Conservation (phyloP, 2,113 vertebrate genomes). For the Gasterosteus aculeatus region DNA sequence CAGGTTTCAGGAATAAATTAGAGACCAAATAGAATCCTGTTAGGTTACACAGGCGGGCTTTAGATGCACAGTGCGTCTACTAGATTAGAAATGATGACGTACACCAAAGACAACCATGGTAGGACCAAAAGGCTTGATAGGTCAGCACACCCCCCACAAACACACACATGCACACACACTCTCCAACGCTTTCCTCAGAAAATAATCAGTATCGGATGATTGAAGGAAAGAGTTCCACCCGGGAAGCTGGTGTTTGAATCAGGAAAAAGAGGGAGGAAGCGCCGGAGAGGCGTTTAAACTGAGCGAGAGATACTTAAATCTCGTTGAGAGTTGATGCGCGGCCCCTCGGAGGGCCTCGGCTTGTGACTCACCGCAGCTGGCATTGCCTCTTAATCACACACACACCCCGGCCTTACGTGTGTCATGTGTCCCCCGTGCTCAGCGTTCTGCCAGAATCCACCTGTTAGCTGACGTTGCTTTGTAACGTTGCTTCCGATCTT, state of each 20-base stretch:
- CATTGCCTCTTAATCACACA: constrained; percentile 46
- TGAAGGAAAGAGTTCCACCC: neutral
- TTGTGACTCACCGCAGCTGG: constrained; percentile 74
- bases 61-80: neutral
- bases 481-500: constrained; percentile 40
- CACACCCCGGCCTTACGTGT: constrained; percentile 35
- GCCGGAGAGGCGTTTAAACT: constrained; percentile 14
- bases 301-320: constrained; percentile 21
- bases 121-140: neutral
- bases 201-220: neutral
- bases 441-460: constrained; percentile 41
- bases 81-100: neutral
- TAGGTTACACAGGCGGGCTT: neutral
- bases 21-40: neutral
- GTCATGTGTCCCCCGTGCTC: constrained; percentile 34
- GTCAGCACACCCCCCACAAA: neutral
- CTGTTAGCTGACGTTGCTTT: constrained; percentile 53
- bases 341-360: constrained; percentile 66
- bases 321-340: constrained; percentile 59
- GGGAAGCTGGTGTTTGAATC: neutral
- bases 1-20: neutral
- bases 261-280: constrained; percentile 25
- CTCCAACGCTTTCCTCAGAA: neutral
- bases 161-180: neutral
- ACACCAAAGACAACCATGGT: neutral